Conservation (phyloP, 64 coral and sea anemone species). For the Cladopsammia gracilis region DNA sequence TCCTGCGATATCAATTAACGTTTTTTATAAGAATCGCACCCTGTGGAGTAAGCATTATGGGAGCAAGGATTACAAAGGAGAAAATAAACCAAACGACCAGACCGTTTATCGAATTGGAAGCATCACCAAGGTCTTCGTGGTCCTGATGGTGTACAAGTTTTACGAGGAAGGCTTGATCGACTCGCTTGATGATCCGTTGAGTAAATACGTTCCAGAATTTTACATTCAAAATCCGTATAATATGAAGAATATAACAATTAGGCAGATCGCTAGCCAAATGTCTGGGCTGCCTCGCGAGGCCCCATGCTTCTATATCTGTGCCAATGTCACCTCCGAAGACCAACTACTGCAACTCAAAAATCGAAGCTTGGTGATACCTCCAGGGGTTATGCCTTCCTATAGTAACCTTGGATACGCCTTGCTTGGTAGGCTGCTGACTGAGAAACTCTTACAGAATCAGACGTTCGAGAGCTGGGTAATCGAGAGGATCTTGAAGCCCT, state of each 20-base stretch:
- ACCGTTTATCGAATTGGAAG: slow-evolving; percentile 75
- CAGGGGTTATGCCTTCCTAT: slow-evolving; percentile 72
- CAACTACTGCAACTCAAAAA: slow-evolving; percentile 23
- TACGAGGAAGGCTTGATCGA: slow-evolving; percentile 64
- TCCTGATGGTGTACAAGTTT: slow-evolving; percentile 71
- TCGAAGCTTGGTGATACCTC: slow-evolving; percentile 49
- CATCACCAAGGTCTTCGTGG: slow-evolving; percentile 63
- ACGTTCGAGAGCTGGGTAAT: slow-evolving; percentile 51
- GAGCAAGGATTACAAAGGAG: not conserved
- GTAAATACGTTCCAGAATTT: slow-evolving; percentile 71
- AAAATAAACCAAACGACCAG: slow-evolving; percentile 19
- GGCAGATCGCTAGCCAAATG: slow-evolving; percentile 67
- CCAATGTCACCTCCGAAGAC: slow-evolving; percentile 29
- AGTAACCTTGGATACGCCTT: slow-evolving; percentile 78
- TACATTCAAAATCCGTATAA: slow-evolving; percentile 67
- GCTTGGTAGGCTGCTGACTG: slow-evolving; percentile 40
- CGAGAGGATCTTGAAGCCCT: slow-evolving; percentile 21
- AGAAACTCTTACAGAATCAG: slow-evolving; percentile 31
- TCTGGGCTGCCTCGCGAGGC: slow-evolving; percentile 69
- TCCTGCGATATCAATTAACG: slow-evolving; percentile 57
- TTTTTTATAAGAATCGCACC: slow-evolving; percentile 39
- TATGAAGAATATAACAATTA: slow-evolving; percentile 53
- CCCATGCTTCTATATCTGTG: slow-evolving; percentile 39
- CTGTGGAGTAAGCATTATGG: slow-evolving; percentile 60
- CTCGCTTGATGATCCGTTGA: slow-evolving; percentile 72